These are phyloP conservation scores for Cephalophus harveyi DNA, from an alignment of 2,113 vertebrate genomes.

Conservation along the genomic window DNA sequence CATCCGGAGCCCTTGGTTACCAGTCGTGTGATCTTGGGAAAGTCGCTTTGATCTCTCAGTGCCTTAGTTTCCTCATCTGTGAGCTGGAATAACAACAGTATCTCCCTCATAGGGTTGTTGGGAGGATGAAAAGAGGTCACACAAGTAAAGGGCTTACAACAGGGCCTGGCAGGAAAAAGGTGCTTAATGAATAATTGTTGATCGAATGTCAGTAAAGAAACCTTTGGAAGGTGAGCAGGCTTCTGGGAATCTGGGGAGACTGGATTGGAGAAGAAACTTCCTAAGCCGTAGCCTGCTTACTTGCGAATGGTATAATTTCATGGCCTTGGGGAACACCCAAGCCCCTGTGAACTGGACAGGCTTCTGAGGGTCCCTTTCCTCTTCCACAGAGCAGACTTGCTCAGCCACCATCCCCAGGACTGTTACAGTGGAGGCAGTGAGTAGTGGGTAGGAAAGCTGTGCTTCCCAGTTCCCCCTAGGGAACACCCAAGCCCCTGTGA, in stretches of 20 bases:
- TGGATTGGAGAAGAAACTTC: neutral
- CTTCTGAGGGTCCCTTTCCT: neutral
- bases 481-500: neutral
- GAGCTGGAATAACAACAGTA: neutral
- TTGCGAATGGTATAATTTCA: neutral
- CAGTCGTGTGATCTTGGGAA: neutral
- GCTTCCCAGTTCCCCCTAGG: neutral
- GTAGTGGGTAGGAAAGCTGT: neutral
- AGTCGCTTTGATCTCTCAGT: neutral
- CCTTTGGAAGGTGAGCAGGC: neutral
- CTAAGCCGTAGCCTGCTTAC: neutral
- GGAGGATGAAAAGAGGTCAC: neutral
- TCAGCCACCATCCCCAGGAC: fast-evolving
- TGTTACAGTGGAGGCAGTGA: neutral
- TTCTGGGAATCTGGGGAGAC: neutral
- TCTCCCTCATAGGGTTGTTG: neutral
- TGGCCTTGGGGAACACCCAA: neutral
- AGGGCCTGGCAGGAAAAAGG: neutral
- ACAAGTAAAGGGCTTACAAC: neutral
- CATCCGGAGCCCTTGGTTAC: neutral
- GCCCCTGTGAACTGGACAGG: neutral
- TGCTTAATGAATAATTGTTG: neutral
- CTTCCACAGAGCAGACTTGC: neutral
- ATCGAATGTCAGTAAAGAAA: neutral
- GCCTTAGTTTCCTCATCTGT: neutral